Conservation (phyloP, 2,113 vertebrate genomes). For the Xenus cinereus region DNA sequence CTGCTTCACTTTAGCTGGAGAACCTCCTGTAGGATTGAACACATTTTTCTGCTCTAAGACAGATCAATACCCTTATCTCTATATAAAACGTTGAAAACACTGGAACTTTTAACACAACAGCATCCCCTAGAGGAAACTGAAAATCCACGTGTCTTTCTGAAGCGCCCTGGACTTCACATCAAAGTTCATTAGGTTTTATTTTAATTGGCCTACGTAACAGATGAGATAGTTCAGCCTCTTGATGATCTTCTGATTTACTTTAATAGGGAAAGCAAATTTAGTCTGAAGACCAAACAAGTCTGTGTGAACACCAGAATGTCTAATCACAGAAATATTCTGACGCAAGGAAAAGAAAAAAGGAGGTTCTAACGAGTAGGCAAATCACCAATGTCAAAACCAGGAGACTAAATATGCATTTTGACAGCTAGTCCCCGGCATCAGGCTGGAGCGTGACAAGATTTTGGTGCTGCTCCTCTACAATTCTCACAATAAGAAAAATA, state of each 20-base stretch:
- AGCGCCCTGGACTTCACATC: too few species aligned
- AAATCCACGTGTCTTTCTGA: not conserved
- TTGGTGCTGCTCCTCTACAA: not conserved
- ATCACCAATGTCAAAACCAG: not conserved
- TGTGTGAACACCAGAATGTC: not conserved
- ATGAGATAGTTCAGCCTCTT: not conserved
- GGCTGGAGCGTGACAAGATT: not conserved
- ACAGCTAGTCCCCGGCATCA: not conserved
- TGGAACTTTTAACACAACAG: slow-evolving; percentile 61
- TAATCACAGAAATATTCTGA: not conserved
- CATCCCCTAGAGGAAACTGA: slow-evolving; percentile 66
- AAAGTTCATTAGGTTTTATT: not conserved
- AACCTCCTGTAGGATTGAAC: not conserved
- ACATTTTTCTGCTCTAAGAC: not conserved
- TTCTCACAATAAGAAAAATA: not conserved
- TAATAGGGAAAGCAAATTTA: not conserved
- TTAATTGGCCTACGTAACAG: not conserved
- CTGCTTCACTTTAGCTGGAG: not conserved
- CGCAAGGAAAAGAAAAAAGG: not conserved
- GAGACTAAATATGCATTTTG: not conserved
- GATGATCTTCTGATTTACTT: not conserved
- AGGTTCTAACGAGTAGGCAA: not conserved
- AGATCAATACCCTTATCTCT: not conserved
- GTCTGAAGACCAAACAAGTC: too few species aligned
- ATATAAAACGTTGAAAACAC: rapidly evolving